Base-by-base conservation (phyloP, 2,113 vertebrate genomes). In the Gymnobelideus leadbeateri region DNA sequence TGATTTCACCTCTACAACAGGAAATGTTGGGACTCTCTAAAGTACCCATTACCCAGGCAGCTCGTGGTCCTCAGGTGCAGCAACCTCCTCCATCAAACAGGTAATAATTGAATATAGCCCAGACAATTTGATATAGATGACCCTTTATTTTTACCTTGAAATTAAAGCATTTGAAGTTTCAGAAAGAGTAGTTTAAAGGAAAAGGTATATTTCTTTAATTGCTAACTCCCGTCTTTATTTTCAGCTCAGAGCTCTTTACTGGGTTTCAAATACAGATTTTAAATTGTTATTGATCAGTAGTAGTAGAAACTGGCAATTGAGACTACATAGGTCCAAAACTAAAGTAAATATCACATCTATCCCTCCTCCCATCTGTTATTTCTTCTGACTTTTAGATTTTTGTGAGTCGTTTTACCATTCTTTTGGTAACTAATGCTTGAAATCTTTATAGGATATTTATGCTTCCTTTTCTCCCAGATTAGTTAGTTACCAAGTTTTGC, bases 1-100 rank as follows among this genome's bases (percentile, higher is more conserved):
- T 95, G 54, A 26, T 97, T 57, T 98, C n/a, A 84, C n/a, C 84
- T 95, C 97, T 96, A 3, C 98, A 8, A 84, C 19, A 99, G 99
- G 99, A 99, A 98, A 99, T 99, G 99, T 98, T 99, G 50, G 99
- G 99, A 16, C 99, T 99, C 92, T 99, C 99, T 90, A 99, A 99
- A 99, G 99, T 99, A 94, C 97, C 99, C 10, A 98, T 99, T 93
- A 97, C 98, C 91, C 99, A 99, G 97, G 98, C 98, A 0, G 98
- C 99, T 91, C 99, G 99, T 93, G 99, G 99, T 94, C 99, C 99
- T 94, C 99, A 99, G 68, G 98, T 99, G 31, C 99, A 99, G 77
- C 99, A 99, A 43, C 99, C 98, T 52, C 99, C 99, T 96, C 98
- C 99, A 95, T 99, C 99, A 94, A 99, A 99, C 98, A 99, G 99